phyloP scores from a whole-genome alignment of 2,797 vertebrate species.

The Neoniphon sammara region DNA sequence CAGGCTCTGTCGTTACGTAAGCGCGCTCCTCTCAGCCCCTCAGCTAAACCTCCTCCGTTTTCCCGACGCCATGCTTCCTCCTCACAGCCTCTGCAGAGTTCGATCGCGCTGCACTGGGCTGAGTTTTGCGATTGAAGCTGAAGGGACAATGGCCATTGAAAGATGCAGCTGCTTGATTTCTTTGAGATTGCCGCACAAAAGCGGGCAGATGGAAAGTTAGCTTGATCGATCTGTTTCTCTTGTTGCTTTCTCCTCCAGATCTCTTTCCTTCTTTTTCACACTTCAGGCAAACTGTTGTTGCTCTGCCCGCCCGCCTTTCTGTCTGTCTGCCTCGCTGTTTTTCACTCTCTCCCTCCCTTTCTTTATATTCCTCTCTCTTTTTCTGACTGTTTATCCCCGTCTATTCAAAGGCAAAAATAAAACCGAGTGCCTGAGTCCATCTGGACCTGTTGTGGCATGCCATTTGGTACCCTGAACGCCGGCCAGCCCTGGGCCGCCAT shows the following conservation, averaged over 20 bases:
- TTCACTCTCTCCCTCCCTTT: background rate
- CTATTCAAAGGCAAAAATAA: slow-evolving; percentile 60
- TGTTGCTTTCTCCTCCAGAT: slow-evolving; percentile 2
- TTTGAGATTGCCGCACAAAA: background rate
- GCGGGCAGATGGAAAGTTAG: background rate
- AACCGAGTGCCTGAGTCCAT: slow-evolving; percentile 61
- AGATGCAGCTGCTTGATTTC: slow-evolving; percentile 5
- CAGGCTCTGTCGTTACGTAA: slow-evolving; percentile 38
- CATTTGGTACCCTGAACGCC: slow-evolving; percentile 64
- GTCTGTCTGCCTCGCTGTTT: background rate
- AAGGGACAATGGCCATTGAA: background rate
- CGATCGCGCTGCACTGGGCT: background rate
- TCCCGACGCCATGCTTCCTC: background rate
- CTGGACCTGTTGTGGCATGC: slow-evolving; percentile 74
- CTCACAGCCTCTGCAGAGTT: background rate
- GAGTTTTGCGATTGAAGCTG: background rate
- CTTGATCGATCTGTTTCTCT: background rate
- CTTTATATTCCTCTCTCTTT: background rate
- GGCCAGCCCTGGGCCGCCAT: slow-evolving; percentile 61
- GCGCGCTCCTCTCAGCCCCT: slow-evolving; percentile 31
- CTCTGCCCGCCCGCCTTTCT: background rate
- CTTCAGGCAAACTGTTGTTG: background rate
- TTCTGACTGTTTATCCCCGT: slow-evolving; percentile 20
- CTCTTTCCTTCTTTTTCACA: slow-evolving; percentile 8
- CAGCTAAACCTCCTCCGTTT: slow-evolving; percentile 23